Evolutionary conservation across 2,113 vertebrate genomes (phyloP), one percentile per base, ranked within the genome.

Genomic region (Macaca mulatta): DNA sequence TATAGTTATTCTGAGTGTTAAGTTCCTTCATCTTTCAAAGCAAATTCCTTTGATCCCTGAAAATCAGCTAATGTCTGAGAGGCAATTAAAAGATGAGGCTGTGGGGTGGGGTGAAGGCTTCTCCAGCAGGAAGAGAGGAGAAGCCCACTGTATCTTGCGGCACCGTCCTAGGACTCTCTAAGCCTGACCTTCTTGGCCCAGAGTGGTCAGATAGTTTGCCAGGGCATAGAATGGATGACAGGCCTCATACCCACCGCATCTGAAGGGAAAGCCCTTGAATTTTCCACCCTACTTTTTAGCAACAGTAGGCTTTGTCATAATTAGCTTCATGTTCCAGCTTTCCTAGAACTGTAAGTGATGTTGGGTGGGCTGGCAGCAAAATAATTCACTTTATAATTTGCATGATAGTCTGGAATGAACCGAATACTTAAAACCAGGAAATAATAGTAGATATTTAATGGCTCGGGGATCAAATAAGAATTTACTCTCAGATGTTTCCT

Each of bases 391-490:
- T 89, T 55, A 9, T 67, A 22, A 38, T 88, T 90, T 78, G 43
- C 9, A 13, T 43, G 38, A 9, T 75, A 72, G 30, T 88, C 45
- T 77, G 38, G 45, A 82, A 77, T n/a, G 48, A 96, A 27, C 2
- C 0, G 50, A 43, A 61, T 70, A 38, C 35, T 13, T 45, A 11
- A 61, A 81, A 74, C 82, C 79, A 38, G 57, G 22, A 94, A 88
- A 45, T 45, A n/a, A 69, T 23, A 67, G 9, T 84, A 89, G 35
- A 10, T 59, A 32, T 72, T 30, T 59, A 61, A 52, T 80, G 30
- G 55, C 70, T 94, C 81, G 14, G 64, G 90, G 43, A 81, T 55
- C 45, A 87, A 94, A 50, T 77, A 75, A 90, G 85, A 94, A 61
- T 27, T 18, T 40, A 50, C 45, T 80, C 30, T 61, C 40, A 14